phyloP scores from a whole-genome alignment of 2,113 vertebrate genomes.

The Pardalotus punctatus region DNA sequence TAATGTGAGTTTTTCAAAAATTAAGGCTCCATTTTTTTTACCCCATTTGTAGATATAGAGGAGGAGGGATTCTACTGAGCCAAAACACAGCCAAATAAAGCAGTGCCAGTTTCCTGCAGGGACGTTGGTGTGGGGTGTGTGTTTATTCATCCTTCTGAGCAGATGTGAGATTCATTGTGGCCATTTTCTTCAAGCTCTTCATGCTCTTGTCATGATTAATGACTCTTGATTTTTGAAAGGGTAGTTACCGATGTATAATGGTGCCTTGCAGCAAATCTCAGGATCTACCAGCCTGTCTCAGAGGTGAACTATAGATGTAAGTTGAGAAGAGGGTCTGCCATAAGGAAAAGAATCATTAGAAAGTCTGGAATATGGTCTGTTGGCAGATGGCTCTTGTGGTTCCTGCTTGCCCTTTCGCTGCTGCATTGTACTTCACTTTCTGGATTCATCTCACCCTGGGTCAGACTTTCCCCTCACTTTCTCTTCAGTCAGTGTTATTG shows the following conservation, averaged over 20 bases:
- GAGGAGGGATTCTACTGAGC: not conserved
- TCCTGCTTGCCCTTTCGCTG: not conserved
- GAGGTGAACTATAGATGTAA: slow-evolving; percentile 39
- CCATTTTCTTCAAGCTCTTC: not conserved
- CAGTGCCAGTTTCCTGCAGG: not conserved
- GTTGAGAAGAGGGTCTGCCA: not conserved
- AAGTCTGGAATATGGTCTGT: not conserved
- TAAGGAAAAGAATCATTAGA: slow-evolving; percentile 1
- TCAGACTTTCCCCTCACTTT: not conserved
- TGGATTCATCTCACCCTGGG: not conserved
- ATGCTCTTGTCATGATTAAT: slow-evolving; percentile 34
- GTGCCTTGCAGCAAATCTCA: not conserved
- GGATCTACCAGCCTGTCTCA: not conserved
- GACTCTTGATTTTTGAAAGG: not conserved
- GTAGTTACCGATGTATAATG: not conserved
- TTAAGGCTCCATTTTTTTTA: not conserved
- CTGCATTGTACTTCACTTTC: not conserved
- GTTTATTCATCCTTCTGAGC: not conserved
- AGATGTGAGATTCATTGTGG: not conserved
- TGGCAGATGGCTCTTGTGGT: not conserved
- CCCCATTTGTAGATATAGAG: not conserved
- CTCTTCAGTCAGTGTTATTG: not conserved
- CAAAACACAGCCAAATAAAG: not conserved
- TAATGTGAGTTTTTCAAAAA: not conserved
- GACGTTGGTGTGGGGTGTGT: not conserved